A percentile compares a stretch with the other conserved stretches of the same genome.
Conservation (phyloP, 2,113 vertebrate species). For the Pogona vitticeps region DNA sequence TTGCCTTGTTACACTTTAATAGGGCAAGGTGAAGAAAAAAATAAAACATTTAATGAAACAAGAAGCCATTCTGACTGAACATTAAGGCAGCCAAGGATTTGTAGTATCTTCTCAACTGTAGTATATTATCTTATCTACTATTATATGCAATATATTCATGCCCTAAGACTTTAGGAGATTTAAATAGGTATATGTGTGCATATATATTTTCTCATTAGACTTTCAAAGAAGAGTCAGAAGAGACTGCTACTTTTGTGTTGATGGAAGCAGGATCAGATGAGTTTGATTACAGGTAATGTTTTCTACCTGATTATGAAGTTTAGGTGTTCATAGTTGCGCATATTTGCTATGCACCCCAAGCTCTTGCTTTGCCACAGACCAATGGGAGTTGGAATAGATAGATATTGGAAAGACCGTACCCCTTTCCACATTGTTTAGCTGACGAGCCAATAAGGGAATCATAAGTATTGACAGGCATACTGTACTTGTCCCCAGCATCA, state of each 20-base stretch:
- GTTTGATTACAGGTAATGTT: slow-evolving; percentile 44
- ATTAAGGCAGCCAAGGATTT: too few relatives aligned
- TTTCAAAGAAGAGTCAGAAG: slow-evolving; percentile 55
- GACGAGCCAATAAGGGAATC: too few relatives aligned
- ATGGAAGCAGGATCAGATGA: slow-evolving; percentile 54
- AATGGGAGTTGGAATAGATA: neutral
- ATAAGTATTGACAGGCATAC: too few relatives aligned
- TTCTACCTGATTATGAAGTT: neutral
- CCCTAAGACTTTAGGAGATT: neutral
- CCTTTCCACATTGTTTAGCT: neutral
- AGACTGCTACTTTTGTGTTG: slow-evolving; percentile 36
- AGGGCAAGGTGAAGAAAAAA: neutral
- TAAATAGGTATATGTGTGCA: neutral
- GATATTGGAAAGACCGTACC: neutral
- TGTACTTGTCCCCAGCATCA: neutral
- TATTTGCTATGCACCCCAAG: neutral
- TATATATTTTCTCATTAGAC: slow-evolving; percentile 55
- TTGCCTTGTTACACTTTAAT: neutral
- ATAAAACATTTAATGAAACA: neutral
- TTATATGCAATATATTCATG: neutral
- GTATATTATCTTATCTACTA: neutral
- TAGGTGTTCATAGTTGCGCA: neutral
- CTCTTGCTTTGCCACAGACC: neutral
- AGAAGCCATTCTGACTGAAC: neutral
- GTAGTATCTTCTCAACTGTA: neutral